Percentiles rank a stretch among this genome's conserved stretches.
These are phyloP conservation scores for Sebastes hubbsi DNA, from an alignment of 2,797 vertebrate species.

Conservation along the genomic window DNA sequence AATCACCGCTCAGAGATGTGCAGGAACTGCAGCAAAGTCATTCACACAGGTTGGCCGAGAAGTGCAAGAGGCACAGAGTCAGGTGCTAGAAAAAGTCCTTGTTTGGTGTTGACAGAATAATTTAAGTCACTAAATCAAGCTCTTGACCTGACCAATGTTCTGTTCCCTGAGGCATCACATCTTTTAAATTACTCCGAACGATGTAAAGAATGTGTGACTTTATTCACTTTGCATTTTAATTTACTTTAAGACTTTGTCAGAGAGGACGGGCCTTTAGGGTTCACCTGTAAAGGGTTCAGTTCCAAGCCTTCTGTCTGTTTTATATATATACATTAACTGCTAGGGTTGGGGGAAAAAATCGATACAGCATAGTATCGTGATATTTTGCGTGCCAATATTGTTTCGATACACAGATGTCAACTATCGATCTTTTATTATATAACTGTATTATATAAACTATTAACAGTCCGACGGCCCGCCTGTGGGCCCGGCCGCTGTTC, in stretches of 20 bases:
- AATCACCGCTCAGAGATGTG: slow-evolving; percentile 1
- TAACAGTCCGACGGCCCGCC: no score
- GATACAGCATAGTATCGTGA: no score
- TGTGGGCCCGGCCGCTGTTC: no score
- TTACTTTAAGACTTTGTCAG: not conserved
- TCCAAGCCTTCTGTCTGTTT: not conserved
- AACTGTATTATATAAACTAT: no score
- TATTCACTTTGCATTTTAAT: slow-evolving; percentile 1
- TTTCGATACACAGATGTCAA: no score
- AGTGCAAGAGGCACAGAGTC: not conserved
- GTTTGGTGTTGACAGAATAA: not conserved
- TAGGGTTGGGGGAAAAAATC: no score
- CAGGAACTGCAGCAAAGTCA: not conserved
- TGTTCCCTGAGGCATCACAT: not conserved
- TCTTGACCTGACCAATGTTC: not conserved
- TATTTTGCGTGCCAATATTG: no score
- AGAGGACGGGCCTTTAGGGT: not conserved
- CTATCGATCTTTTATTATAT: no score
- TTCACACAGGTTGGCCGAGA: not conserved
- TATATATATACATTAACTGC: not conserved
- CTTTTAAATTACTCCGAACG: not conserved
- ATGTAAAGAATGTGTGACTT: not conserved
- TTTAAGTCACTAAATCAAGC: not conserved
- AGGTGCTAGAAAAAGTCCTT: not conserved
- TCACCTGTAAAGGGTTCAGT: not conserved